Percentiles rank a stretch among this genome's conserved stretches.
phyloP scores from a whole-genome alignment of 2,113 vertebrate genomes.

The Gambusia holbrooki region DNA sequence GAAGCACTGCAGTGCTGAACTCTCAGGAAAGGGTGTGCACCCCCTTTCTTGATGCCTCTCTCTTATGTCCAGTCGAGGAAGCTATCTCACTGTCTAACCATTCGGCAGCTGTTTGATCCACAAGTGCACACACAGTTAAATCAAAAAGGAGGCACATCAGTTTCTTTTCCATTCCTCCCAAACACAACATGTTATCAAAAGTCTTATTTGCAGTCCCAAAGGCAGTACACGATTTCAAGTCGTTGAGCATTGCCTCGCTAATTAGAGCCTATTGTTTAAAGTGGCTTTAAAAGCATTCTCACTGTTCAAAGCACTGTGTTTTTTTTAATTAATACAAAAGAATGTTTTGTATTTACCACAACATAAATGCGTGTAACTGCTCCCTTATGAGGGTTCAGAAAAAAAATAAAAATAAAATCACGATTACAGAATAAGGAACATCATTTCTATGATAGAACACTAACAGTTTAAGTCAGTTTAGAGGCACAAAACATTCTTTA shows the following conservation, averaged over 20 bases:
- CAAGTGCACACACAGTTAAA: constrained; percentile 20
- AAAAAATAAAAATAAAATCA: constrained; percentile 64
- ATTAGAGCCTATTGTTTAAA: constrained; percentile 79
- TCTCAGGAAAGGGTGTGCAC: constrained; percentile 39
- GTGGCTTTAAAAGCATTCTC: constrained; percentile 77
- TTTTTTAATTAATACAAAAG: constrained; percentile 63
- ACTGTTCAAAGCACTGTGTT: constrained; percentile 68
- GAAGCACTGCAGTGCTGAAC: constrained; percentile 51
- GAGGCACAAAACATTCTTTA: constrained; percentile 36
- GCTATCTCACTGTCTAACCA: constrained; percentile 40
- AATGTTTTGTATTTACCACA: constrained; percentile 74
- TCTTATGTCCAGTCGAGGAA: constrained; percentile 47
- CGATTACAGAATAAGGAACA: constrained; percentile 58
- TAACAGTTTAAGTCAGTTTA: constrained; percentile 50
- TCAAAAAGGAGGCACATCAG: constrained; percentile 31
- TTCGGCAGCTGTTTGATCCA: constrained; percentile 61
- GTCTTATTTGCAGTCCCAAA: constrained; percentile 68
- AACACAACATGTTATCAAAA: constrained; percentile 58
- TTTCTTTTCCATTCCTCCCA: constrained; percentile 39
- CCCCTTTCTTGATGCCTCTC: constrained; percentile 40
- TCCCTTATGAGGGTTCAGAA: constrained; percentile 70
- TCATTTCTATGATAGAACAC: constrained; percentile 51
- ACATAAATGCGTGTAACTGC: constrained; percentile 75
- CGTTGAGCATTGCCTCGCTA: constrained; percentile 74
- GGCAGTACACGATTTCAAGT: constrained; percentile 70